Base-by-base conservation (phyloP, 2,113 vertebrate genomes). In the Cottus gobio region DNA sequence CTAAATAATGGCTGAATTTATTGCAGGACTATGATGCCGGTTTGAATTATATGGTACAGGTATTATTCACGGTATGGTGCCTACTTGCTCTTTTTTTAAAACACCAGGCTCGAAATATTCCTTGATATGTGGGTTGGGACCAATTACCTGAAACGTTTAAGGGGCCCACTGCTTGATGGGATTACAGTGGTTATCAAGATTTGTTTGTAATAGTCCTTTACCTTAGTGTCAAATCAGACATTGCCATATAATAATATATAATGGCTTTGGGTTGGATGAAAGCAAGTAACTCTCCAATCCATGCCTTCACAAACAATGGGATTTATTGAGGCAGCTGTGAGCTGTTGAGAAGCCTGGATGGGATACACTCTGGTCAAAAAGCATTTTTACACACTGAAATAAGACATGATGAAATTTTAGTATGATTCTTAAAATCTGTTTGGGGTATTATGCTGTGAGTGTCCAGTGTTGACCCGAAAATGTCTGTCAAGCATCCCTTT, bases 401-500 rank as follows among this genome's bases (percentile, higher is more conserved):
- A 42, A 15, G 13, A 15, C 18, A 52, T n/a, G 7, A 46, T 62
- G n/a, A n/a, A 9, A 50, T 62, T 79, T 77, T 36, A 34, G 12
- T 39, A 18, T 79, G 71, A 61, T 73, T 83, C 67, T 50, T 50
- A 36, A 60, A 81, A 79, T 71, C 50, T 75, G 65, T 71, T 61
- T 1, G 36, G 36, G 52, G 36, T 56, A 56, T 57, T 48, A 84
- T 31, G 26, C 22, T 68, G 37, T 37, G 54, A 86, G 73, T 75
- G 80, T 90, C 84, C 79, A 70, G 64, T n/a, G 57, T 36, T 65
- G 75, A 79, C 79, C 85, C 74, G 15, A 80, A 90, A 78, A 79
- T 68, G 78, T 83, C 81, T 61, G 68, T 86, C 77, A 84, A 66
- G 28, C 44, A 22, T 82, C 36, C 61, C 39, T 85, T 65, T 58